Conservation (phyloP, 2,797 vertebrate genomes). For the Benthosema pterotum region DNA sequence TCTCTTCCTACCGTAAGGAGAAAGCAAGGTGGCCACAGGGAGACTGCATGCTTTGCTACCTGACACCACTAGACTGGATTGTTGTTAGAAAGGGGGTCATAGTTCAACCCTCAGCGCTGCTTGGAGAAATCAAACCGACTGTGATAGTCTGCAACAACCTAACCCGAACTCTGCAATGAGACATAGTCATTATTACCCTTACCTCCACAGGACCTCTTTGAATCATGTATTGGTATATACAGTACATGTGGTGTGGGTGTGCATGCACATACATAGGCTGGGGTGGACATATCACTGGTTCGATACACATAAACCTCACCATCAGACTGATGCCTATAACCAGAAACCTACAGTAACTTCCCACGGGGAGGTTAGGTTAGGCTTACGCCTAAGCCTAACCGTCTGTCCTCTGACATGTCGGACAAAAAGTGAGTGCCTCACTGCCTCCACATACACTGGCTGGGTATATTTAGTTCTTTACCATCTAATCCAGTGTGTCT, state of each 20-base stretch:
- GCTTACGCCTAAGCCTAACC: too few relatives aligned
- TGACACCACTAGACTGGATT: constrained; percentile 35
- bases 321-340: too few relatives aligned
- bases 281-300: too few relatives aligned
- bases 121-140: constrained; percentile 33
- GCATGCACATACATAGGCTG: not conserved
- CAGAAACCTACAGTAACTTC: too few relatives aligned
- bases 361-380: too few relatives aligned
- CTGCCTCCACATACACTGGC: too few relatives aligned
- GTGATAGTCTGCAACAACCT: constrained; percentile 3
- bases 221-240: too few relatives aligned
- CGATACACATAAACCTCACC: too few relatives aligned
- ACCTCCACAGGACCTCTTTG: too few relatives aligned
- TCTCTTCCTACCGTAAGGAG: constrained; percentile 55
- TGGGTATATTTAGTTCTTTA: not conserved
- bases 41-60: constrained; percentile 41
- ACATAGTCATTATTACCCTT: constrained; percentile 7
- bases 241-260: not conserved
- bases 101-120: constrained; percentile 44
- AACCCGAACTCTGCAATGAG: constrained; percentile 8
- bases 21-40: constrained; percentile 53
- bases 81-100: constrained; percentile 53
- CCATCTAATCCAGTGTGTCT: not conserved
- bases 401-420: too few relatives aligned
- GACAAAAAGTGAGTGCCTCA: too few relatives aligned